Base-by-base conservation (phyloP, 2,888 invertebrate species). In the Fragum whitleyi region DNA sequence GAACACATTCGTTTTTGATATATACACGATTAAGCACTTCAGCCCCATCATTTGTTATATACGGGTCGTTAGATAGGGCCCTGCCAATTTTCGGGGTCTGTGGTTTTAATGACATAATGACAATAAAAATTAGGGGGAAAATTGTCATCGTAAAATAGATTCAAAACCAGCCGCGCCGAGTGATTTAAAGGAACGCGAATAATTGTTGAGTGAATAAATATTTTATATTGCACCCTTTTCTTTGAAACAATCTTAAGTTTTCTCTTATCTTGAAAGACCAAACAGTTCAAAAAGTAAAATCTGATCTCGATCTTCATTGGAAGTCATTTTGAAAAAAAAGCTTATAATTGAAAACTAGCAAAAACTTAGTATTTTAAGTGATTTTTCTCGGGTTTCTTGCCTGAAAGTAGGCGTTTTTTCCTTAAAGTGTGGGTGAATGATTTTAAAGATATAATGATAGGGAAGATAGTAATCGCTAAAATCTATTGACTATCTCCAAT, bases 101-200 rank as follows among this genome's bases (percentile, higher is more conserved):
- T 62, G 36, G 62, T 62, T 62, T 62, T 62, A 32, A 62, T 36
- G 62, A 32, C 62, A 28, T 62, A 62, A 62, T 28, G 36, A 36
- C 36, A 36, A 62, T 62, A 32, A 32, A 62, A 21, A 32, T 32
- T 62, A 47, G 47, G 19, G 19, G 32, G 36, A 62, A 36, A 36
- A 28, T 32, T 62, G 62, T 62, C 28, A 62, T 62, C 62, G 32
- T 62, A 36, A 62, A 62, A 6, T 28, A n/a, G 32, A 32, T 28
- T 62, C 29, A 62, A 62, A 62, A n/a, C n/a, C n/a, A 32, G 57
- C 26, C 62, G 62, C 32, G 62, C 32, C 32, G 62, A 36, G 6
- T 62, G 62, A 62, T 62, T 62, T 62, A 62, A 62, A 36, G 62
- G 62, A 62, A 62, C 29, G 19, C 36, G n/a, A 62, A 29, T 62